Evolutionary conservation across 2,797 vertebrate species (phyloP), one percentile per base, ranked within the genome.

Genomic region (Urosaurus nigricauda): DNA sequence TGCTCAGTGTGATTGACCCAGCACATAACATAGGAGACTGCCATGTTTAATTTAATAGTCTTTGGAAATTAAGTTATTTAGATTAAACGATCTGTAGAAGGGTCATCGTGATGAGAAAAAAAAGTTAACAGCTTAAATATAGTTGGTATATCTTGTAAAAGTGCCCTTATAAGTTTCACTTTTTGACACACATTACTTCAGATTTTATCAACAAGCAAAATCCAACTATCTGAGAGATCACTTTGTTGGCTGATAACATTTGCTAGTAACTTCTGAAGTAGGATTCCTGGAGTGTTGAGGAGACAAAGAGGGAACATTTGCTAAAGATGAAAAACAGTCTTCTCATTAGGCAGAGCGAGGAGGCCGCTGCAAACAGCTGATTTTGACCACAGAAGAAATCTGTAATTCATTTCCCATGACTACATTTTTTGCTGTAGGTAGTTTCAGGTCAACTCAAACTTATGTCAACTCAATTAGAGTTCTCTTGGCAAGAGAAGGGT

Each of bases 181-280:
- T 81, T 24, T 29, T 81, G 79, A 60, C 14, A 19, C 29, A 60
- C 37, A 26, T 68, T 80, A 37, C 13, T 53, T 83, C 21, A 26
- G 26, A 77, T 37, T 51, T 83, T 70, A 84, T 70, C 53, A 83
- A 70, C 60, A 88, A 83, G 35, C 19, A 58, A 32, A 70, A 79
- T 56, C 32, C 40, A 83, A 13, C 21, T 60, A 17, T 29, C 71
- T 37, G 19, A 26, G 4, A 0, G 0, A 51, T 70, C 16, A 24
- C 35, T 78, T 84, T 58, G 51, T 21, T 75, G 81, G 21, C 47
- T 88, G n/a, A 11, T 63, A 29, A 78, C 7, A 2, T 29, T 65
- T 83, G n/a, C 68, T 77, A 83, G 63, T n/a, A 78, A 83, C 3
- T 29, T 88, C 47, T 88, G 47, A 32, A 78, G 29, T 32, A 74